A percentile compares a stretch with the other conserved stretches of the same genome.
Conservation (phyloP, 1,140 invertebrate species). For the Scaptomyza montana region DNA sequence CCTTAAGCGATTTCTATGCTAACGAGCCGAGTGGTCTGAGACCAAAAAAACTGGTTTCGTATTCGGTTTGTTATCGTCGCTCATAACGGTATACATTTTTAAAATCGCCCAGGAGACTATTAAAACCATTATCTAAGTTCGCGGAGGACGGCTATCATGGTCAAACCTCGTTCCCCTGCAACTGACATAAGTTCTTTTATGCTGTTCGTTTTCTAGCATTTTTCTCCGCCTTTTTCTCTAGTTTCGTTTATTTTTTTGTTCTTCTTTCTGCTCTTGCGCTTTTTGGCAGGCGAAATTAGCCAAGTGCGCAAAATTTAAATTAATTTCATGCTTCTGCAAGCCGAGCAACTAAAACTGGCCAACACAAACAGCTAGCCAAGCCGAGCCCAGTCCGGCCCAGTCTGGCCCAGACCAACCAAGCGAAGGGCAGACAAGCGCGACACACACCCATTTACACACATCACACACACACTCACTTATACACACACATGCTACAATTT, state of each 20-base stretch:
- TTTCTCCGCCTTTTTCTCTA: neutral
- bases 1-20: constrained; percentile 38
- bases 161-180: constrained; percentile 8
- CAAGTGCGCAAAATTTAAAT: constrained; percentile 76
- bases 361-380: constrained; percentile 45
- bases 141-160: constrained; percentile 3
- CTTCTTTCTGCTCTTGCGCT: constrained; percentile 27
- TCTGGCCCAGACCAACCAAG: neutral
- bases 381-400: neutral
- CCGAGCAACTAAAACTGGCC: constrained; percentile 61
- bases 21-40: constrained; percentile 14
- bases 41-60: neutral
- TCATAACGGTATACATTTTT: constrained; percentile 66
- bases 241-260: constrained; percentile 2
- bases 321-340: constrained; percentile 73
- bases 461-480: constrained; percentile 18
- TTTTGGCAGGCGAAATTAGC: constrained; percentile 68
- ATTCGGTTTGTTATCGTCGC: constrained; percentile 44
- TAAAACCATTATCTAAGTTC: constrained; percentile 66
- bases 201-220: constrained; percentile 9
- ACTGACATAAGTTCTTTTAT: constrained; percentile 32
- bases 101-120: constrained; percentile 67
- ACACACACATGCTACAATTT: constrained; percentile 48
- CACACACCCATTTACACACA: constrained; percentile 12
- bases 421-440: constrained; percentile 34